phyloP scores from a whole-genome alignment of 2,113 vertebrate genomes.

The Apistogramma diplotaenia region DNA sequence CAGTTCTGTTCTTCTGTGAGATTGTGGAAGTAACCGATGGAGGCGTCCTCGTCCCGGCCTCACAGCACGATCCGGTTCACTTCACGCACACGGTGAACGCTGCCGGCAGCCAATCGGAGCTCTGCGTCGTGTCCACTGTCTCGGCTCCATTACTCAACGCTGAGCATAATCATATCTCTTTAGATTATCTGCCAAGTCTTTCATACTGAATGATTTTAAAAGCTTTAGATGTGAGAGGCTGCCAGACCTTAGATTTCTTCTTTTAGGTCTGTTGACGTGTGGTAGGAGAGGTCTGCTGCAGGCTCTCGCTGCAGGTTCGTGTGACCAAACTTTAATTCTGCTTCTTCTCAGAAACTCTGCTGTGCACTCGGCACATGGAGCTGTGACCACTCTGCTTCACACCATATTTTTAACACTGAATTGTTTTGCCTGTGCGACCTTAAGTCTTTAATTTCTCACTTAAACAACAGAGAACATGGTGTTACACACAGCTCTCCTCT shows the following conservation, averaged over 20 bases:
- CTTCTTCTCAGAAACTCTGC: not conserved
- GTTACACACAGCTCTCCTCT: conserved; percentile 3
- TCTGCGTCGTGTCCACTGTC: too few species aligned
- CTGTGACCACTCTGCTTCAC: not conserved
- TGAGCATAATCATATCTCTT: too few species aligned
- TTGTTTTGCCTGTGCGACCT: not conserved
- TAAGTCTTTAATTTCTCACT: not conserved
- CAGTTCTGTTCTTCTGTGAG: too few species aligned
- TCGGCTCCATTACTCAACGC: too few species aligned
- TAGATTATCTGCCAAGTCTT: too few species aligned
- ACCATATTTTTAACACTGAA: not conserved
- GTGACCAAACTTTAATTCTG: accelerated
- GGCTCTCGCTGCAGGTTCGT: not conserved
- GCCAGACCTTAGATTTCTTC: not conserved
- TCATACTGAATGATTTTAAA: too few species aligned
- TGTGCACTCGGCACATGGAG: not conserved
- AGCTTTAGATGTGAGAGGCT: not conserved
- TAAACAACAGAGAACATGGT: not conserved
- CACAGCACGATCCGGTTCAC: too few species aligned
- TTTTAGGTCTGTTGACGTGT: accelerated
- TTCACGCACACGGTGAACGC: too few species aligned
- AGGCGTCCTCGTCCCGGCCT: too few species aligned
- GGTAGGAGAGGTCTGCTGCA: not conserved
- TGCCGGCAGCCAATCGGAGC: too few species aligned
- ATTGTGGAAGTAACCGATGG: too few species aligned